Base-by-base conservation (phyloP, 1,140 invertebrate species). In the Papilio aristodemus region DNA sequence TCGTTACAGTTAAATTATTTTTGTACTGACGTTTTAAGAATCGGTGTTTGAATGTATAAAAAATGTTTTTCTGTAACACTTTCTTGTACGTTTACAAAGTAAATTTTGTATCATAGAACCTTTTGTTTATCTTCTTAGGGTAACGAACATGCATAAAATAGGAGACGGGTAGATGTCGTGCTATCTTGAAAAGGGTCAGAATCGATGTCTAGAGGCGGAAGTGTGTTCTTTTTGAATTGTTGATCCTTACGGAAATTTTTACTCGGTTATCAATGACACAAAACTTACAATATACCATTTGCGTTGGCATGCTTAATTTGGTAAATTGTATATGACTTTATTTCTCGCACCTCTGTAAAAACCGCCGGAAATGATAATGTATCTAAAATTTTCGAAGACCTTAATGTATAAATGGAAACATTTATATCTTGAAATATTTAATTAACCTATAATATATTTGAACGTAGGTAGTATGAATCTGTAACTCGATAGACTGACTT, bases 121-220 rank as follows among this genome's bases (percentile, higher is more conserved):
- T 22, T 22, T 50, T 50, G 17, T 50, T 50, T 50, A 50, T 50
- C 46, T 17, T 50, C 17, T 50, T 22, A 25, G 8, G 10, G 17
- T 22, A 50, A 50, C 46, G 19, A 50, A 50, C 46, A 50, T 50
- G 46, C 46, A 50, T 50, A 50, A 50, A 50, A 50, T 50, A 50
- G 19, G 9, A 50, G 46, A 59, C 37, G 67, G 41, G 19, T 41
- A 59, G 62, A 69, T 57, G 41, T 62, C 32, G 14, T 22, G 36
- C 59, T 11, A 22, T 38, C 38, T 69, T 57, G 41, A 50, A 27
- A 37, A 57, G 59, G 59, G 59, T 62, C 59, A 19, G 36, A 14
- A 62, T 37, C 32, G 32, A 62, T 36, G 36, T 19, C 14, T 37
- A 62, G 57, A 25, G 27, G 14, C 13, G 27, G 8, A 32, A 1